Percentiles rank a stretch among this genome's conserved stretches.
Conservation (phyloP, 53 echinoderm and acorn worm genomes). For the Mesocentrotus franciscanus region DNA sequence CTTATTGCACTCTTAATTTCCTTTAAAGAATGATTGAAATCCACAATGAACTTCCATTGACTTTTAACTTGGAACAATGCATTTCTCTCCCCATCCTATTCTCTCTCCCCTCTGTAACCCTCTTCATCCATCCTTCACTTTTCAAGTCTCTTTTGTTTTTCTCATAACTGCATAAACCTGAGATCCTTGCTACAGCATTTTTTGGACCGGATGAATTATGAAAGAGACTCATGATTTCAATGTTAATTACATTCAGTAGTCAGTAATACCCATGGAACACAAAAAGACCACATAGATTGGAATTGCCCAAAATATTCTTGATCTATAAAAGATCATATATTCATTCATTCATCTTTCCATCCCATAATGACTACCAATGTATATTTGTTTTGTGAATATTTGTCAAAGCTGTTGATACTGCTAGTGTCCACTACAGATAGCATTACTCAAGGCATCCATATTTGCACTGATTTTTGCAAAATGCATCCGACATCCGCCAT, state of each 20-base stretch:
- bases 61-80: background rate
- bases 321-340: no score
- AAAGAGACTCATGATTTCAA: no score
- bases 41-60: background rate
- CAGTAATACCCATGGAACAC: no score
- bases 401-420: slow-evolving; percentile 9
- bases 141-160: background rate
- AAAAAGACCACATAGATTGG: no score
- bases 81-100: background rate
- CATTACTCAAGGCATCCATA: slow-evolving; percentile 2
- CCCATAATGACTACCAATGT: background rate
- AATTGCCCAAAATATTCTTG: no score
- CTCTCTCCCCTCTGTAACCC: background rate
- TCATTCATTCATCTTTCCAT: slow-evolving; percentile 1
- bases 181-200: no score
- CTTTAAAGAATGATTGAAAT: background rate
- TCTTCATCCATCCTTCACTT: background rate
- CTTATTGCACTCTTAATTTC: background rate
- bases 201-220: no score
- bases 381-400: slow-evolving; percentile 43
- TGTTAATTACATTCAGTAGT: no score
- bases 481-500: background rate
- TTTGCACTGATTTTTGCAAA: slow-evolving; percentile 35
- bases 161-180: background rate
- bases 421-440: slow-evolving; percentile 36